phyloP scores from a whole-genome alignment of 2,888 invertebrate species.

The Cancer borealis region DNA sequence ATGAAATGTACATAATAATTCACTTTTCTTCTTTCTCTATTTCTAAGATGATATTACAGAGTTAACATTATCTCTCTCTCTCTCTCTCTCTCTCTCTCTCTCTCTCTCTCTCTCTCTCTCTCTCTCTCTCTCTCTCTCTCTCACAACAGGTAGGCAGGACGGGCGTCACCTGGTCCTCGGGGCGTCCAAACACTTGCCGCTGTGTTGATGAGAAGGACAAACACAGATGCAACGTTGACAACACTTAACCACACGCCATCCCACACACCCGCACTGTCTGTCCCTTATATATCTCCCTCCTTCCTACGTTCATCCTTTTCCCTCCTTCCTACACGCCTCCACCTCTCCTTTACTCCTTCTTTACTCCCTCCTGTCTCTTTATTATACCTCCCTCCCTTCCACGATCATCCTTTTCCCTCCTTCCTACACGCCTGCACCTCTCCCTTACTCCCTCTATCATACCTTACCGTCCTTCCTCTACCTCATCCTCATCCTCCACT shows the following conservation, averaged over 20 bases:
- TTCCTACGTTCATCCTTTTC: not conserved
- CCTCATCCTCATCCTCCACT: not conserved
- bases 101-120: not conserved
- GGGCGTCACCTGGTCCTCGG: not conserved
- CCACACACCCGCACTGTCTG: not conserved
- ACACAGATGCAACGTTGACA: not conserved
- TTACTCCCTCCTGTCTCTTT: too few relatives aligned
- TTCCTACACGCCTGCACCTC: not conserved
- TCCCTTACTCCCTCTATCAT: not conserved
- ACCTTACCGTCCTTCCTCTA: not conserved
- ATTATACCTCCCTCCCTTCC: too few relatives aligned
- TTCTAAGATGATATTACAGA: too few relatives aligned
- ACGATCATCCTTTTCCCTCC: too few relatives aligned
- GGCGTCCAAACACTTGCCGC: conserved; percentile 2
- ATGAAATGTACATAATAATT: too few relatives aligned
- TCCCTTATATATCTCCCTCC: not conserved
- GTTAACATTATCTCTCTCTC: too few relatives aligned
- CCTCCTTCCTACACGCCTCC: not conserved
- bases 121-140: conserved; percentile 20
- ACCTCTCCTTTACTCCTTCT: not conserved
- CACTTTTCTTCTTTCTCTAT: too few relatives aligned
- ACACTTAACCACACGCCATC: not conserved
- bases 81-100: too few relatives aligned
- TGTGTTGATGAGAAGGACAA: not conserved
- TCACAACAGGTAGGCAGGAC: not conserved